Conservation (phyloP, 2,113 vertebrate species). For the Onychostruthus taczanowskii region DNA sequence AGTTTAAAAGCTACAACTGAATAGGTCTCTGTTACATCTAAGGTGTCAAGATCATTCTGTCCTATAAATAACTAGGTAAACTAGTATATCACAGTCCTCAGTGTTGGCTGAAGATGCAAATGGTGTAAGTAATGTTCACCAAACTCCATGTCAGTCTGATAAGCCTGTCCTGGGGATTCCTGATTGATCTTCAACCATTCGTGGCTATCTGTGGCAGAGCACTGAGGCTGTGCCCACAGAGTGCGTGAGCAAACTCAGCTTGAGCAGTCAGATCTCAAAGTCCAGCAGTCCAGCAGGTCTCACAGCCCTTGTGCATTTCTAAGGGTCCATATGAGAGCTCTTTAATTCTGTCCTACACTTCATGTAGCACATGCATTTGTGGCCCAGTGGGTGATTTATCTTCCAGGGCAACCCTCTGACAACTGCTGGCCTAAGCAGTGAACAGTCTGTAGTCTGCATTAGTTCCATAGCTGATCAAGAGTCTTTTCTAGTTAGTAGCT, state of each 20-base stretch:
- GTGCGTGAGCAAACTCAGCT: not conserved
- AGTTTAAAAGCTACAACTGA: not conserved
- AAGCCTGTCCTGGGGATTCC: not conserved
- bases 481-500: not conserved
- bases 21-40: not conserved
- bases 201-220: not conserved
- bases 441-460: not conserved
- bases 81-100: not conserved
- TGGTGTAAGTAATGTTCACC: not conserved
- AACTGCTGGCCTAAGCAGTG: not conserved
- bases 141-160: not conserved
- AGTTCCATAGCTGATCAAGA: not conserved
- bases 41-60: not conserved
- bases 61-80: not conserved
- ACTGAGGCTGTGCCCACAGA: not conserved
- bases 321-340: accelerated
- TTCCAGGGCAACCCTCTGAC: not conserved
- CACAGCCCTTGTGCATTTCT: not conserved
- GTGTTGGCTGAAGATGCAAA: not conserved
- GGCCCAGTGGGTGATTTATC: not conserved
- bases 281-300: not conserved
- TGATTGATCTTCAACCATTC: not conserved
- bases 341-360: not conserved
- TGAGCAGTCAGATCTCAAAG: not conserved
- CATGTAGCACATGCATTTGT: not conserved